Evolutionary conservation across 2,113 vertebrate species (phyloP).

Genomic region (Scomber scombrus): DNA sequence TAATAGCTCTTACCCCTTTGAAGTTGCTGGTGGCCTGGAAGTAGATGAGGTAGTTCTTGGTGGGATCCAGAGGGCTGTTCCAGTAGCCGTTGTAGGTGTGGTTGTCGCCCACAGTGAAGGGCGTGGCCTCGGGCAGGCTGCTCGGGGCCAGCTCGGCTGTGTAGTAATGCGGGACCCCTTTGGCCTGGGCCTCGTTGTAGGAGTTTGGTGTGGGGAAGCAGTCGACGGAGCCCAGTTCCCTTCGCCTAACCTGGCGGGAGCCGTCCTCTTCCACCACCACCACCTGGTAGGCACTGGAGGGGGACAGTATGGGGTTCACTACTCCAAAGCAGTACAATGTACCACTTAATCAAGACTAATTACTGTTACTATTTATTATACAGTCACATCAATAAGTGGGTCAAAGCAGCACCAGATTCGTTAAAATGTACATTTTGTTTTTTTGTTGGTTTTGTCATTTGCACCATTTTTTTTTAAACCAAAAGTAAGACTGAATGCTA

Average conservation of each 20-base stretch:
- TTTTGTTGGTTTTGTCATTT: too few species aligned
- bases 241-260: constrained; percentile 85
- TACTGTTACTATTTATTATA: neutral
- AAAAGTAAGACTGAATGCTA: too few species aligned
- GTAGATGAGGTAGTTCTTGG: constrained; percentile 95
- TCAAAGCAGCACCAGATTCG: too few species aligned
- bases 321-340: neutral
- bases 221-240: constrained; percentile 88
- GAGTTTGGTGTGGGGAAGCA: constrained; percentile 91
- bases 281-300: constrained; percentile 92
- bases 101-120: constrained; percentile 97
- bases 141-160: constrained; percentile 92
- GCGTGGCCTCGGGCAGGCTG: constrained; percentile 91
- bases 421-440: too few species aligned
- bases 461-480: too few species aligned
- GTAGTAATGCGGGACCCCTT: constrained; percentile 89
- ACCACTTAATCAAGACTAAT: neutral
- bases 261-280: constrained; percentile 92
- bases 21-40: constrained; percentile 95
- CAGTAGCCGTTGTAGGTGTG: constrained; percentile 97
- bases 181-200: constrained; percentile 86
- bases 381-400: neutral
- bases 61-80: constrained; percentile 94
- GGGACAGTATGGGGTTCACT: neutral
- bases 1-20: constrained; percentile 87